Conservation (phyloP, 2,888 invertebrate species). For the Cordilura impudica region DNA sequence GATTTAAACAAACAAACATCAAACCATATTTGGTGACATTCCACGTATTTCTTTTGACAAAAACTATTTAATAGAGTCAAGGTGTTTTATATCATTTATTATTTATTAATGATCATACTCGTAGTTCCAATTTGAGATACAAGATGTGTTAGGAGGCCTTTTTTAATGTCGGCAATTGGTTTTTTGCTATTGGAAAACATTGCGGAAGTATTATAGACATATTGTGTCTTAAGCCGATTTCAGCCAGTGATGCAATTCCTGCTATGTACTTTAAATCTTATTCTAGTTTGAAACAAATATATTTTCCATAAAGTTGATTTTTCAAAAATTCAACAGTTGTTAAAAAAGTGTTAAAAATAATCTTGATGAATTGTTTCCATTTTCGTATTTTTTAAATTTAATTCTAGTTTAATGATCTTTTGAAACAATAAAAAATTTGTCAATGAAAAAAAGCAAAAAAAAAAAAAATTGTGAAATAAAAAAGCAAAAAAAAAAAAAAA, state of each 20-base stretch:
- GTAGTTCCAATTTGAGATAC: neutral
- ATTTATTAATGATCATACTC: neutral
- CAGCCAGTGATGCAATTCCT: too few relatives aligned
- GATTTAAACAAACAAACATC: constrained; percentile 21
- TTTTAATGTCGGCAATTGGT: too few relatives aligned
- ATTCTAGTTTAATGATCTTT: neutral
- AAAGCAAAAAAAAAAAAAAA: neutral
- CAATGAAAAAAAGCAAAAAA: neutral
- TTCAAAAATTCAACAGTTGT: too few relatives aligned
- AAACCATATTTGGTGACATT: constrained; percentile 20
- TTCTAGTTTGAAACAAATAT: too few relatives aligned
- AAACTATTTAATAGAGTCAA: neutral
- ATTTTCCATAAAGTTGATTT: too few relatives aligned
- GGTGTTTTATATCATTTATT: neutral
- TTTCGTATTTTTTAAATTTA: neutral
- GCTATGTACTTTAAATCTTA: too few relatives aligned
- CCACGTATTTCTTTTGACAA: neutral
- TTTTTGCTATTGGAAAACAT: too few relatives aligned
- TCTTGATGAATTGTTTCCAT: too few relatives aligned
- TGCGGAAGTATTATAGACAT: too few relatives aligned
- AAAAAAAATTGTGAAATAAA: neutral
- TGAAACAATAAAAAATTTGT: neutral
- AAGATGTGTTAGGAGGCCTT: neutral
- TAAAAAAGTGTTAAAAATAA: too few relatives aligned
- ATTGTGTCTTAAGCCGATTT: too few relatives aligned